Conservation (phyloP, 1,140 invertebrate species). For the Micrasema minimum region DNA sequence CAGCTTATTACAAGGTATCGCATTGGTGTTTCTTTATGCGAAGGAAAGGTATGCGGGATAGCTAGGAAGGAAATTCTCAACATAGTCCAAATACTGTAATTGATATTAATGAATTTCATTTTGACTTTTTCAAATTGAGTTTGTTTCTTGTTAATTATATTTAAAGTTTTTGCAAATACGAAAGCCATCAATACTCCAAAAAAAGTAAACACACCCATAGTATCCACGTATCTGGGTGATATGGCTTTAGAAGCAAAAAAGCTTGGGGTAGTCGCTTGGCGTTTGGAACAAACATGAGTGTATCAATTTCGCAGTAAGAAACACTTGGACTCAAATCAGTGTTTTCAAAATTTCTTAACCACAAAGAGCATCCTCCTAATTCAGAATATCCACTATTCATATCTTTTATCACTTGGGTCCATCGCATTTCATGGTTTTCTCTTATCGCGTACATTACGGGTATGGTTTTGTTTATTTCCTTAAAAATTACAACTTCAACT, state of each 20-base stretch:
- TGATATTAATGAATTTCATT: background rate
- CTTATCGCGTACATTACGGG: slow-evolving; percentile 19
- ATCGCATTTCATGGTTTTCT: slow-evolving; percentile 9
- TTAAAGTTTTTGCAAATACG: slow-evolving; percentile 25
- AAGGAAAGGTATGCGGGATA: slow-evolving; percentile 17
- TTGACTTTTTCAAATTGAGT: background rate
- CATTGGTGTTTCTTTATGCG: slow-evolving; percentile 17
- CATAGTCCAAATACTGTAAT: slow-evolving; percentile 25
- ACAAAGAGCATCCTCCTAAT: slow-evolving; percentile 25
- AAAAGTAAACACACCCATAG: slow-evolving; percentile 16
- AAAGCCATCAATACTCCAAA: background rate
- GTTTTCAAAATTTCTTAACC: slow-evolving; percentile 4
- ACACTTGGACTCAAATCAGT: background rate
- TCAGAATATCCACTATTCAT: slow-evolving; percentile 14
- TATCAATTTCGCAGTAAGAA: slow-evolving; percentile 8
- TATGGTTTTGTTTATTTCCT: slow-evolving; percentile 19
- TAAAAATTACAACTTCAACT: slow-evolving; percentile 16
- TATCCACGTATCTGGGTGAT: slow-evolving; percentile 1
- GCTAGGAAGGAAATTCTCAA: slow-evolving; percentile 19
- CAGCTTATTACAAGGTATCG: slow-evolving; percentile 7
- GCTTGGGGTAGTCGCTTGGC: slow-evolving; percentile 9
- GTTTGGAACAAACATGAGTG: slow-evolving; percentile 29
- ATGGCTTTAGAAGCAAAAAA: slow-evolving; percentile 13
- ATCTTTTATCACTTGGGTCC: slow-evolving; percentile 18
- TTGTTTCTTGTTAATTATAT: background rate